Conservation (phyloP, 2,888 invertebrate species). For the Cremastinae sp. region DNA sequence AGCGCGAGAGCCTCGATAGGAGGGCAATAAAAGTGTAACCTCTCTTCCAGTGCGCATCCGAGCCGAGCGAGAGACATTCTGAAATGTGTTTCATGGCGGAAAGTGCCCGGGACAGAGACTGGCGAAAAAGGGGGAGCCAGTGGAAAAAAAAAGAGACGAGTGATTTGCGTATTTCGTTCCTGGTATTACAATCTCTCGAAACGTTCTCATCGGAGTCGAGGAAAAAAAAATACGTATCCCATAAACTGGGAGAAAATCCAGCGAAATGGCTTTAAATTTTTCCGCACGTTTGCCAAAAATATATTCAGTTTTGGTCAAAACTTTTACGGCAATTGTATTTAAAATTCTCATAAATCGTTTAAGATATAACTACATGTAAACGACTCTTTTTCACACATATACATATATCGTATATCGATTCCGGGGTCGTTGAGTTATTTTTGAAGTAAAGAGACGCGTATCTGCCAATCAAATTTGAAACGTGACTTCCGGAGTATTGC, state of each 20-base stretch:
- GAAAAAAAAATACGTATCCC: conserved; percentile 16
- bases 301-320: too few relatives aligned
- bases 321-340: too few relatives aligned
- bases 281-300: too few relatives aligned
- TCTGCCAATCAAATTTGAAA: too few relatives aligned
- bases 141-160: neutral
- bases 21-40: conserved; percentile 43
- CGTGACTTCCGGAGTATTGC: neutral
- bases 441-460: too few relatives aligned
- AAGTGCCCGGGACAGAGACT: conserved; percentile 13
- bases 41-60: conserved; percentile 1
- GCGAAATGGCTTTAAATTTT: conserved; percentile 46
- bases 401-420: too few relatives aligned
- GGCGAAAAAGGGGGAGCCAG: neutral
- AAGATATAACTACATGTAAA: neutral
- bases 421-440: too few relatives aligned
- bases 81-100: conserved; percentile 13
- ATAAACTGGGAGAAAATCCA: conserved; percentile 38
- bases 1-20: conserved; percentile 30
- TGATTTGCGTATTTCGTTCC: conserved; percentile 12
- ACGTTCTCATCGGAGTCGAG: neutral
- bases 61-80: conserved; percentile 4
- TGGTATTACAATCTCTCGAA: conserved; percentile 4
- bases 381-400: too few relatives aligned
- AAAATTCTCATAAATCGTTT: too few relatives aligned